A percentile compares a stretch with the other conserved stretches of the same genome.
These are phyloP conservation scores for Ispidina lecontei DNA, from an alignment of 2,797 vertebrate species.

Conservation along the genomic window DNA sequence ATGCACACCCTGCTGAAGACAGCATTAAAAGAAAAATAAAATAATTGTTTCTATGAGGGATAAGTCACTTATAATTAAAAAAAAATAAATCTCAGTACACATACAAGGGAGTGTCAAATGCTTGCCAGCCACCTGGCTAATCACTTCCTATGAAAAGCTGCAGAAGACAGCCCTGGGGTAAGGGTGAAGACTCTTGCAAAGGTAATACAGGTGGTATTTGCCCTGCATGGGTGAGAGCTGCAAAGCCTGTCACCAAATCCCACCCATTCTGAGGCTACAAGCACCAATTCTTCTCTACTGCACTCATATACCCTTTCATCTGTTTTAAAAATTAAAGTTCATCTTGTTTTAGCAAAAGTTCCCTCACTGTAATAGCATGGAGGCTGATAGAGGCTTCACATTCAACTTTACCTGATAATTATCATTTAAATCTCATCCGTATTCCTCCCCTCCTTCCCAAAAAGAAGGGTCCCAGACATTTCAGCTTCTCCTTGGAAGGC, in stretches of 20 bases:
- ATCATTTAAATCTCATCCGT: background rate
- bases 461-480: background rate
- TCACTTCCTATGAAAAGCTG: background rate
- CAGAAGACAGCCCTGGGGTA: background rate
- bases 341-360: background rate
- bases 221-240: background rate
- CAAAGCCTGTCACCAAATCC: background rate
- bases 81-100: background rate
- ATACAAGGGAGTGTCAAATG: background rate
- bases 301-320: background rate
- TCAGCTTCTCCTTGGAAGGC: background rate
- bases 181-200: background rate
- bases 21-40: background rate
- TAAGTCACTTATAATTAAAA: slow-evolving; percentile 42
- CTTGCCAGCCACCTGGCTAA: slow-evolving; percentile 32
- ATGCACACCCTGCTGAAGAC: slow-evolving; percentile 52
- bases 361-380: background rate
- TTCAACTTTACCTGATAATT: background rate
- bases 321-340: background rate
- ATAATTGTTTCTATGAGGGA: background rate
- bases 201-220: background rate
- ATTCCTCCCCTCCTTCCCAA: background rate
- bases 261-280: background rate
- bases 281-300: background rate
- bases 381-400: background rate